These are phyloP conservation scores for Lithobates sylvaticus DNA, from an alignment of 2,797 vertebrate genomes.

Conservation along the genomic window DNA sequence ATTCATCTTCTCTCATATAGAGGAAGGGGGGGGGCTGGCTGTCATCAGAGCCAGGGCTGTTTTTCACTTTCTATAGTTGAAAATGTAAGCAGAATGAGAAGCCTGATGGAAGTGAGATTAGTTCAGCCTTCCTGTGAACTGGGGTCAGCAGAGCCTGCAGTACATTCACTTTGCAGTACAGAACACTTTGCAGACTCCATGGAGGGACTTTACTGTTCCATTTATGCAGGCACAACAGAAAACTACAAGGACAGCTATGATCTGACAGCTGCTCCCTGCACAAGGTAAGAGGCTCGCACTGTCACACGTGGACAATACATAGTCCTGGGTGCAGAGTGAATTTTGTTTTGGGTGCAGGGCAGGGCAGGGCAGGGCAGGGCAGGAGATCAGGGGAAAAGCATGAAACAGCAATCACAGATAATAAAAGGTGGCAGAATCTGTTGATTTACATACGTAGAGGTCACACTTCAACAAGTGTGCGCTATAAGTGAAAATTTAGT, in stretches of 20 bases:
- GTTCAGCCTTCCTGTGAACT: slow-evolving; percentile 8
- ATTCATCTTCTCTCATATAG: too few relatives aligned
- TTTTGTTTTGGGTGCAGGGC: not conserved
- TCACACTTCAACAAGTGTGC: too few relatives aligned
- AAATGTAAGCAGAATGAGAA: not conserved
- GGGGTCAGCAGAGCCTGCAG: slow-evolving; percentile 30
- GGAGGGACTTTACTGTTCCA: not conserved
- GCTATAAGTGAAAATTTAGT: too few relatives aligned
- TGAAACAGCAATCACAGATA: too few relatives aligned
- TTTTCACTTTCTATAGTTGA: not conserved
- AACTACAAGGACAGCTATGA: not conserved
- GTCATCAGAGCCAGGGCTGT: not conserved
- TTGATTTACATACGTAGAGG: not conserved
- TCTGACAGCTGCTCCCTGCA: not conserved
- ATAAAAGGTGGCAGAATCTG: not conserved
- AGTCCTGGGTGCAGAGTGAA: not conserved
- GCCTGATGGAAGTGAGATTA: not conserved
- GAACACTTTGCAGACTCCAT: slow-evolving; percentile 24
- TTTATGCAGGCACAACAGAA: not conserved
- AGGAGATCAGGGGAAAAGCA: not conserved
- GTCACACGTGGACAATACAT: not conserved
- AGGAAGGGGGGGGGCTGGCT: too few relatives aligned
- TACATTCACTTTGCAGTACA: slow-evolving; percentile 8
- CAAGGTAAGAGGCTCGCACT: slow-evolving; percentile 16
- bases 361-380: not conserved